phyloP scores from a whole-genome alignment of 2,888 invertebrate species.

The Steinernema hermaphroditum region DNA sequence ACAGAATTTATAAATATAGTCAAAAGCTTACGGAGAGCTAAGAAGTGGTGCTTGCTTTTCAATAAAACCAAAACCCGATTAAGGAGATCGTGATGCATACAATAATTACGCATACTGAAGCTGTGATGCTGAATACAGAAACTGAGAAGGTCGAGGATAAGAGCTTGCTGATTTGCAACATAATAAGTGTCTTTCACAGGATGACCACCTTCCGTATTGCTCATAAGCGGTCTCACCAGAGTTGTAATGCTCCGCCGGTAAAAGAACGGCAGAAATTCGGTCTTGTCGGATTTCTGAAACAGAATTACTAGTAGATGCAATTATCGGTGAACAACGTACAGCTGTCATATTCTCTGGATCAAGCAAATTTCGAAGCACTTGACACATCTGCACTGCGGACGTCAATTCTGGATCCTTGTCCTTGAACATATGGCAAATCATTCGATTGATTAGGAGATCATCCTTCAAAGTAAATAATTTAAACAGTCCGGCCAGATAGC shows the following conservation, averaged over 20 bases:
- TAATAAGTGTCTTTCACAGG: constrained; percentile 78
- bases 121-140: constrained; percentile 97
- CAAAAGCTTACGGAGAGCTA: constrained; percentile 78
- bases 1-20: background rate
- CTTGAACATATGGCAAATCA: constrained; percentile 95
- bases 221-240: constrained; percentile 90
- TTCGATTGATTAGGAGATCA: constrained; percentile 83
- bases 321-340: constrained; percentile 12
- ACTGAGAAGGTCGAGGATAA: constrained; percentile 90
- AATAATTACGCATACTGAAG: constrained; percentile 89
- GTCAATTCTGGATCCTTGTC: constrained; percentile 91
- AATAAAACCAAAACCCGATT: constrained; percentile 82
- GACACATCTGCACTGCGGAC: constrained; percentile 90
- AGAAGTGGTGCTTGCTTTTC: constrained; percentile 72
- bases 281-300: constrained; percentile 84
- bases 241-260: constrained; percentile 97
- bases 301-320: constrained; percentile 5
- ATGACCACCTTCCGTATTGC: constrained; percentile 75
- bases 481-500: background rate
- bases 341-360: constrained; percentile 62
- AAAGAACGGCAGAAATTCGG: constrained; percentile 96
- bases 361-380: constrained; percentile 68
- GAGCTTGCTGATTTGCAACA: constrained; percentile 88
- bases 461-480: constrained; percentile 73
- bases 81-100: constrained; percentile 92